phyloP scores from a whole-genome alignment of 2,113 vertebrate species.

The Rutilus rutilus region DNA sequence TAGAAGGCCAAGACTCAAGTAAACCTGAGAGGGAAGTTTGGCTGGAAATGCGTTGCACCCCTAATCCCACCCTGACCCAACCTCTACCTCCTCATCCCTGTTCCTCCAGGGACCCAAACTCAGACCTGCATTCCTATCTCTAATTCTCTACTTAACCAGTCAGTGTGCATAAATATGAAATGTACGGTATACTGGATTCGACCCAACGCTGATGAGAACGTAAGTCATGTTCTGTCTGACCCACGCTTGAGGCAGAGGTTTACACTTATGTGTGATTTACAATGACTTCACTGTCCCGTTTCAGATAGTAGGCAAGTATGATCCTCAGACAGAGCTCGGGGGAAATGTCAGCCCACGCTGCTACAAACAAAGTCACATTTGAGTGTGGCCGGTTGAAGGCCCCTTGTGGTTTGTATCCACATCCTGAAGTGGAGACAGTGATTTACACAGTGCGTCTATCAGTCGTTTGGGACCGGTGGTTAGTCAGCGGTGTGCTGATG shows the following conservation, averaged over 20 bases:
- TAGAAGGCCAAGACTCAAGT: constrained; percentile 40
- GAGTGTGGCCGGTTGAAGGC: constrained; percentile 4
- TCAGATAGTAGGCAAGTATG: not conserved
- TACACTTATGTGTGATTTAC: constrained; percentile 22
- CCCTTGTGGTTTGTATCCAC: constrained; percentile 15
- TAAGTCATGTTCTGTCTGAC: constrained; percentile 30
- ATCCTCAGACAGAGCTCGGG: not conserved
- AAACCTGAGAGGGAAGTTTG: constrained; percentile 32
- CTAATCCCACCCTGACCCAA: constrained; percentile 36
- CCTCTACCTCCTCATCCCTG: constrained; percentile 2
- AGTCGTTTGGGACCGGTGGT: not conserved
- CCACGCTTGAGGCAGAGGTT: constrained; percentile 6
- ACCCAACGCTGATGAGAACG: constrained; percentile 32
- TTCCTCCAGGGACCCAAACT: constrained; percentile 17
- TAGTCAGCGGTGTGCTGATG: constrained; percentile 17
- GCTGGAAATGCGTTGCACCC: constrained; percentile 19
- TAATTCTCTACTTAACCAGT: constrained; percentile 32
- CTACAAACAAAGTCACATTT: not conserved
- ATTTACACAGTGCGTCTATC: constrained; percentile 27
- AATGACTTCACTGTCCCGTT: constrained; percentile 27
- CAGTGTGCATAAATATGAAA: constrained; percentile 40
- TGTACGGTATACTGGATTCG: constrained; percentile 20
- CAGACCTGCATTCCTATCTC: constrained; percentile 42
- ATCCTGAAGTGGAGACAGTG: constrained; percentile 27
- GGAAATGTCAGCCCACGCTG: not conserved